phyloP scores from a whole-genome alignment of 2,888 invertebrate genomes.

The Rhorus exstirpatorius region DNA sequence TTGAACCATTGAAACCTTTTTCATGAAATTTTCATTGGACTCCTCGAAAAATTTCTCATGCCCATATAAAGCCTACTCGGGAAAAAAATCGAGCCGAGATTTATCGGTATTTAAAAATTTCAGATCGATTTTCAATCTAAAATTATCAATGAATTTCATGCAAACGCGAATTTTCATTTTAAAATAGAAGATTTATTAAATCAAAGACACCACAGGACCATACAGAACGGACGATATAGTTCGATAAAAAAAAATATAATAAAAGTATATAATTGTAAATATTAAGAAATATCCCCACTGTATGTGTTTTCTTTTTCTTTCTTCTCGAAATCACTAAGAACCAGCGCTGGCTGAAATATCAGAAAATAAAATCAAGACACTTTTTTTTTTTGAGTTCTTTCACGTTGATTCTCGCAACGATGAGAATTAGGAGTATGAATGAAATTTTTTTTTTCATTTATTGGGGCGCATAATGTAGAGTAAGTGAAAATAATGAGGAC shows the following conservation, averaged over 20 bases:
- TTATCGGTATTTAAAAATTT: not conserved
- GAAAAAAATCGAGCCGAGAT: not conserved
- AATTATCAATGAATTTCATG: not conserved
- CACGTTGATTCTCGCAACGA: slow-evolving; percentile 32
- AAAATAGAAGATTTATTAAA: slow-evolving; percentile 49
- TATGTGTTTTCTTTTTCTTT: too few relatives aligned
- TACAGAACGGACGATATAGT: slow-evolving; percentile 55
- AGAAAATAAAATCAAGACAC: slow-evolving; percentile 12
- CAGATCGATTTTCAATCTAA: not conserved
- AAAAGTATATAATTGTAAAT: slow-evolving; percentile 4
- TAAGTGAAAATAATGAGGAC: too few relatives aligned
- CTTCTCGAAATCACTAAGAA: slow-evolving; percentile 26
- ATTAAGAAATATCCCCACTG: not conserved
- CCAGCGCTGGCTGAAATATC: slow-evolving; percentile 50
- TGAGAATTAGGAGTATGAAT: too few relatives aligned
- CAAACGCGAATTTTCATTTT: not conserved
- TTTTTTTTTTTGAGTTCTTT: not conserved
- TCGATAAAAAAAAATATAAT: not conserved
- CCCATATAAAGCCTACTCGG: too few relatives aligned
- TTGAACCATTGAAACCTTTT: too few relatives aligned
- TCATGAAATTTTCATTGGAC: not conserved
- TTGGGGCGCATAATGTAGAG: too few relatives aligned
- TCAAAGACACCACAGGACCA: slow-evolving; percentile 49
- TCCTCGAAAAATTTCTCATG: too few relatives aligned
- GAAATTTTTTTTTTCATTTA: too few relatives aligned